Percentiles rank a stretch among this genome's conserved stretches.
phyloP scores from a whole-genome alignment of 2,113 vertebrate species.

The Piprites chloris region DNA sequence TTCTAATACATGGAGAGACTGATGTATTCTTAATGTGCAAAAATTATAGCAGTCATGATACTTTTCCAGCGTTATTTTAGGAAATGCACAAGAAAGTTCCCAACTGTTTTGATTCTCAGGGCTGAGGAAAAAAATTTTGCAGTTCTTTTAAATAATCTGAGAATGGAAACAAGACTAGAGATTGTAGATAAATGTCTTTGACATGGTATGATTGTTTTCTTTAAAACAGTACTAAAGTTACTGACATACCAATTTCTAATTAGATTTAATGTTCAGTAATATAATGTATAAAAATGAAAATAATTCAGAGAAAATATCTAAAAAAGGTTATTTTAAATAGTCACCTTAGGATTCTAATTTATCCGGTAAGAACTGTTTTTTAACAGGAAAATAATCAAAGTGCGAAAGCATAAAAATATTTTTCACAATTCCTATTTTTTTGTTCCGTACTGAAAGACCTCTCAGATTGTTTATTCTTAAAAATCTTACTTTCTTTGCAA shows the following conservation, averaged over 20 bases:
- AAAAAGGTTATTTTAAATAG: background rate
- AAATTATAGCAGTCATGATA: background rate
- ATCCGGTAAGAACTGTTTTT: background rate
- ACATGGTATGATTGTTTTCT: background rate
- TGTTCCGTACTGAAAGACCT: background rate
- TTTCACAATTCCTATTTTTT: background rate
- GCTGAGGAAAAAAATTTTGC: background rate
- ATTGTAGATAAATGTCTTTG: background rate
- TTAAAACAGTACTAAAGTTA: background rate
- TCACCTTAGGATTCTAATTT: conserved; percentile 32
- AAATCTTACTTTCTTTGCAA: background rate
- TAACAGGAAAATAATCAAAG: background rate
- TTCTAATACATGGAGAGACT: background rate
- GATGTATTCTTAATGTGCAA: background rate
- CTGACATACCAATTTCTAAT: background rate
- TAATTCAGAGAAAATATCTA: conserved; percentile 11
- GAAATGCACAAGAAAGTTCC: background rate
- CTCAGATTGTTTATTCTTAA: background rate
- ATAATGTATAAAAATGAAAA: conserved; percentile 25
- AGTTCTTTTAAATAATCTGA: background rate
- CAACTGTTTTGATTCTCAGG: background rate
- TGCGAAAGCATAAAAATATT: background rate
- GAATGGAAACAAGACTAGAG: background rate
- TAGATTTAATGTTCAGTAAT: conserved; percentile 1
- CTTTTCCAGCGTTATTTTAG: background rate